Conservation (phyloP, 2,797 vertebrate genomes). For the Falco naumanni region DNA sequence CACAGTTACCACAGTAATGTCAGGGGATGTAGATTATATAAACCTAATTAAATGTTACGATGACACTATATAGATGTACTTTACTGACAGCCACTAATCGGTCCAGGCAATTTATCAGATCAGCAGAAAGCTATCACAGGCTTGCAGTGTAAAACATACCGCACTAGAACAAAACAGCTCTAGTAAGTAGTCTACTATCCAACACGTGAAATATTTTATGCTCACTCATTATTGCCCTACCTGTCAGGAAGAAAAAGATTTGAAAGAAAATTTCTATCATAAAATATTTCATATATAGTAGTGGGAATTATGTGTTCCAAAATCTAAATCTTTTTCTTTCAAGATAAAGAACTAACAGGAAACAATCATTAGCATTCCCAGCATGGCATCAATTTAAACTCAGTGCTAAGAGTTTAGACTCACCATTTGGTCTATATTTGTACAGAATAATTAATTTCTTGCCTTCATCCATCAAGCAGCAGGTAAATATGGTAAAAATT, state of each 20-base stretch:
- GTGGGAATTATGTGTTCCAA: not conserved
- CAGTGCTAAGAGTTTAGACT: not conserved
- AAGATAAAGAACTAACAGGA: not conserved
- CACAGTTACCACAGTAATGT: not conserved
- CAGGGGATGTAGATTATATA: not conserved
- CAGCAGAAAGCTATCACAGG: not conserved
- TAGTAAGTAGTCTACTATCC: not conserved
- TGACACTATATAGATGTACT: not conserved
- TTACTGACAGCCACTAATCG: not conserved
- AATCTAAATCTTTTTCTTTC: not conserved
- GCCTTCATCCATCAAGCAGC: not conserved
- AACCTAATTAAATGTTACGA: slow-evolving; percentile 39
- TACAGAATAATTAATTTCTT: not conserved
- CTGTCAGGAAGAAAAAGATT: slow-evolving; percentile 15
- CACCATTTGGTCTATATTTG: not conserved
- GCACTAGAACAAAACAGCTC: not conserved
- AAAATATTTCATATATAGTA: slow-evolving; percentile 27
- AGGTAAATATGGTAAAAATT: not conserved
- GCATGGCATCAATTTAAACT: not conserved
- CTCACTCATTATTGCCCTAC: not conserved
- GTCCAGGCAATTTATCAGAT: not conserved
- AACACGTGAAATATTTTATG: not conserved
- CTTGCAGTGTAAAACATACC: not conserved
- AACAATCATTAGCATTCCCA: not conserved
- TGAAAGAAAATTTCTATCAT: slow-evolving; percentile 26